phyloP scores from a whole-genome alignment of 2,113 vertebrate species.

The Lathamus discolor region DNA sequence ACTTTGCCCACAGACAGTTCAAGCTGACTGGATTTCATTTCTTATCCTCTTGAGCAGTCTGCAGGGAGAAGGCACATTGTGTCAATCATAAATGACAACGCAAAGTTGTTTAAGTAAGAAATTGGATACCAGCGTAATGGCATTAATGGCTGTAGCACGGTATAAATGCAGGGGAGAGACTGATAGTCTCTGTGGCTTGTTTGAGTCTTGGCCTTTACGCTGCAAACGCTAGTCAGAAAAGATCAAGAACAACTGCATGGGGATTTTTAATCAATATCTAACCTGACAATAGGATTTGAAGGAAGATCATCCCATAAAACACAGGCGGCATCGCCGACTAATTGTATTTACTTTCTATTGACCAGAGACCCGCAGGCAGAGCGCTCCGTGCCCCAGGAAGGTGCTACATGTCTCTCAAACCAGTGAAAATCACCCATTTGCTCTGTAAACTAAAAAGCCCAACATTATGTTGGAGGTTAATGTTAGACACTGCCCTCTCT shows the following conservation, averaged over 20 bases:
- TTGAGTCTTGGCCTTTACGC: background rate
- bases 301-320: background rate
- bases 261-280: background rate
- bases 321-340: rapidly evolving
- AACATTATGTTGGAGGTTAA: background rate
- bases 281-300: background rate
- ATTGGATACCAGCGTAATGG: background rate
- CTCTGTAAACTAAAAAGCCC: background rate
- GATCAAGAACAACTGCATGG: background rate
- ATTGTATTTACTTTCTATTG: background rate
- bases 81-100: background rate
- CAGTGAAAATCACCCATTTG: background rate
- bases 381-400: background rate
- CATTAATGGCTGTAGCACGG: background rate
- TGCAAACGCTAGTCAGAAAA: background rate
- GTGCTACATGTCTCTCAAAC: background rate
- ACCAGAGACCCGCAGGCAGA: background rate
- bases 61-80: background rate
- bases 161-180: background rate
- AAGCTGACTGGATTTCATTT: background rate
- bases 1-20: background rate
- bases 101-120: background rate
- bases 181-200: background rate
- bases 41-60: background rate
- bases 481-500: background rate